These are phyloP conservation scores for Lampris megalopsis DNA, from an alignment of 2,113 vertebrate genomes.

Conservation along the genomic window DNA sequence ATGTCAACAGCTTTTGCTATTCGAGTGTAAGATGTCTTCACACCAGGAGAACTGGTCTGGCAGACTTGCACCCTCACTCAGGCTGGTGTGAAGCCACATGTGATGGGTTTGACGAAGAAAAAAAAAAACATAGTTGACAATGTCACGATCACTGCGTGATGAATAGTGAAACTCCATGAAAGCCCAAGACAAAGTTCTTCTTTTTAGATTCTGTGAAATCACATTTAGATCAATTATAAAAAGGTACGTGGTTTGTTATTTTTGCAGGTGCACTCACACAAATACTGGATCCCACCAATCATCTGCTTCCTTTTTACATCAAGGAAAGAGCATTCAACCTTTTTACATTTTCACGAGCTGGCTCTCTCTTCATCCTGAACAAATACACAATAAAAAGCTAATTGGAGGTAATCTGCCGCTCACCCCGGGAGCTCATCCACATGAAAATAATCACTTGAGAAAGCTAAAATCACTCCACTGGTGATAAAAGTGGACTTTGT, in stretches of 20 bases:
- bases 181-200: not conserved
- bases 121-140: not conserved
- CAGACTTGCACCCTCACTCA: not conserved
- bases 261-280: no score
- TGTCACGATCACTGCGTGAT: not conserved
- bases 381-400: not conserved
- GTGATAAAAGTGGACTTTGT: not conserved
- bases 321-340: not conserved
- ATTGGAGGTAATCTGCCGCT: slow-evolving; percentile 1
- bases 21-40: not conserved
- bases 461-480: not conserved
- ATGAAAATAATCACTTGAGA: not conserved
- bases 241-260: not conserved
- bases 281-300: no score
- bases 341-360: not conserved
- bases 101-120: not conserved
- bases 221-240: not conserved
- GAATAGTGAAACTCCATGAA: no score
- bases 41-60: not conserved
- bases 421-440: not conserved
- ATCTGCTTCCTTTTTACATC: no score
- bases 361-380: not conserved
- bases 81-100: not conserved
- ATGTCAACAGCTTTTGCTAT: not conserved
- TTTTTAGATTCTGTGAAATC: no score